Evolutionary conservation across 2,113 vertebrate genomes (phyloP).

Genomic region (Gobio gobio): DNA sequence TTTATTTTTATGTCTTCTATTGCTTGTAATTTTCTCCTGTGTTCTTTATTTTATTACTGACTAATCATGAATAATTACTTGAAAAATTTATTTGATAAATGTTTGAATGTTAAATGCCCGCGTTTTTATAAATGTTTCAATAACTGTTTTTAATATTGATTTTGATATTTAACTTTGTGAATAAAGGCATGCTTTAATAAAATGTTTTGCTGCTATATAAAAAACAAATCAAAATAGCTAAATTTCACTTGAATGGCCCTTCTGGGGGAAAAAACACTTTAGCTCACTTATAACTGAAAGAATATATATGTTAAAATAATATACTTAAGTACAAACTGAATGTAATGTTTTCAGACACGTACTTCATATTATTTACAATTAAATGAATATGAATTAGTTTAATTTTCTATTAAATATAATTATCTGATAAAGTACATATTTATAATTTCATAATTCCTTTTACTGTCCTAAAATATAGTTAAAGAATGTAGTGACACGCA

Average conservation of each 20-base stretch:
- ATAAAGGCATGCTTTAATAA: background rate
- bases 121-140: no score
- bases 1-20: background rate
- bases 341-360: background rate
- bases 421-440: no score
- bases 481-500: no score
- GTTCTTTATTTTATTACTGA: background rate
- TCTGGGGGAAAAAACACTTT: background rate
- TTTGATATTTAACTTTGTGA: background rate
- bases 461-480: no score
- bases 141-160: background rate
- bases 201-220: background rate
- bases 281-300: no score
- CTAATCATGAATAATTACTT: background rate
- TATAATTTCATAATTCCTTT: no score
- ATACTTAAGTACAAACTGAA: no score
- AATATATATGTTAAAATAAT: no score
- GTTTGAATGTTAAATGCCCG: background rate
- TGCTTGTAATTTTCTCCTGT: background rate
- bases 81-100: background rate
- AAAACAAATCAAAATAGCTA: background rate
- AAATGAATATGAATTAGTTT: background rate
- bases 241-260: background rate
- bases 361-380: background rate
- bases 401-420: background rate